These are phyloP conservation scores for Mustela erminea DNA, from an alignment of 2,797 vertebrate genomes.

Conservation along the genomic window DNA sequence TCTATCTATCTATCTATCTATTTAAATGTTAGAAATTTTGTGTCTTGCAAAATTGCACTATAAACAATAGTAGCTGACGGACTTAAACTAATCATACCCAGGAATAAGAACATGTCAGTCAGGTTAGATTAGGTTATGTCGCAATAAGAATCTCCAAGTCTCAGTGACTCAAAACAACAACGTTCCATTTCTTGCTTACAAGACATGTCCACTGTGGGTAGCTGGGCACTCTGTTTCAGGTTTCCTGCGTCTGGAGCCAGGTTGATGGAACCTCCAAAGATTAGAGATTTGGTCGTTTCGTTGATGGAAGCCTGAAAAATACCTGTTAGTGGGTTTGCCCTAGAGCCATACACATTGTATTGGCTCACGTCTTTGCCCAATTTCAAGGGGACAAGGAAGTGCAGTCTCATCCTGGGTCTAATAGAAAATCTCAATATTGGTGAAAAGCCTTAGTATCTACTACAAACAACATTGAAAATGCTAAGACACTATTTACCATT, in stretches of 20 bases:
- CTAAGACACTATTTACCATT: not conserved
- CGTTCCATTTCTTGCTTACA: not conserved
- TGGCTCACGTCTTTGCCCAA: not conserved
- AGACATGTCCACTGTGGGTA: not conserved
- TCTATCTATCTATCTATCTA: not conserved
- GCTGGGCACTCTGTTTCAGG: not conserved
- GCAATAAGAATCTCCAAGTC: not conserved
- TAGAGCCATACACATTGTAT: slow-evolving; percentile 15
- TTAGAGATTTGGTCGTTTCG: not conserved
- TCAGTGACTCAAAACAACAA: not conserved
- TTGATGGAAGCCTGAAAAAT: not conserved
- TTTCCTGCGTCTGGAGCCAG: not conserved
- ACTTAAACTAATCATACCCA: not conserved
- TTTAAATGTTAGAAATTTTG: not conserved
- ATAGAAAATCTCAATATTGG: slow-evolving; percentile 20
- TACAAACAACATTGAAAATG: not conserved
- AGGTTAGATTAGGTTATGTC: not conserved
- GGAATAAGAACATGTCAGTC: not conserved
- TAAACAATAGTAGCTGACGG: not conserved
- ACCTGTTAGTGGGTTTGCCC: not conserved
- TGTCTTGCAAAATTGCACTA: slow-evolving; percentile 15
- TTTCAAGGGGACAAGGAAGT: not conserved
- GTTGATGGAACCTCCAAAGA: not conserved
- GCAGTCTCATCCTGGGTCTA: not conserved
- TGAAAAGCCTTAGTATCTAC: not conserved